A percentile compares a stretch with the other conserved stretches of the same genome.
Conservation (phyloP, 2,888 invertebrate species). For the Morpho helenor region DNA sequence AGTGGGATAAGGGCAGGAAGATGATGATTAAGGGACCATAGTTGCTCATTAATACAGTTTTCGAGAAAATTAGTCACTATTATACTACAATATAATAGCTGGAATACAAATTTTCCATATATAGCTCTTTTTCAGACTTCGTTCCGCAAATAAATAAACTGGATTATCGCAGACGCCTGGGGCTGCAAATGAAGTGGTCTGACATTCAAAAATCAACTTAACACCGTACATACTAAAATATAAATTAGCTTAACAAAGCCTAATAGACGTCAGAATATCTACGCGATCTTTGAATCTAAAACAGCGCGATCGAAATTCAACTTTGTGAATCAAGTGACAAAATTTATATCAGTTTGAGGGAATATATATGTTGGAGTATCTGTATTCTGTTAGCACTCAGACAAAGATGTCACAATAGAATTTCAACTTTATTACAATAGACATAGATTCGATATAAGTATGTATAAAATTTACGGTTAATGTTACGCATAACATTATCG, state of each 20-base stretch:
- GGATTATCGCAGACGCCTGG: conserved; percentile 29
- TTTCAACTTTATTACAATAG: conserved; percentile 9
- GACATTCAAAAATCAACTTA: conserved; percentile 14
- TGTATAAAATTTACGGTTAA: conserved; percentile 7
- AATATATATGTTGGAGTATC: too few species aligned
- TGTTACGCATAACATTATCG: conserved; percentile 5
- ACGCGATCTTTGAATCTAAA: conserved; percentile 5
- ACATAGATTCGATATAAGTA: conserved; percentile 4
- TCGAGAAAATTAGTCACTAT: conserved; percentile 2
- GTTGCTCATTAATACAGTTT: conserved; percentile 7
- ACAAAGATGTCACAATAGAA: conserved; percentile 8
- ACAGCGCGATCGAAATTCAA: too few species aligned
- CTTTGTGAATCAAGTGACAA: too few species aligned
- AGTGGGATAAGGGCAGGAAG: too few species aligned
- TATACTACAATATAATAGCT: conserved; percentile 16
- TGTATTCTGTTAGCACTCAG: background rate
- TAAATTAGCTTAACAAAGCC: conserved; percentile 11
- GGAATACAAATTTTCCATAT: conserved; percentile 22
- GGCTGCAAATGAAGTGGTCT: conserved; percentile 25
- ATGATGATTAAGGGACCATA: background rate
- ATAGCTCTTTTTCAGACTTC: conserved; percentile 22
- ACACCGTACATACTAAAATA: conserved; percentile 4
- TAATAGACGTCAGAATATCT: conserved; percentile 11
- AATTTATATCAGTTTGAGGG: too few species aligned
- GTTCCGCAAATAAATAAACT: conserved; percentile 32